Conservation (phyloP, 2,888 invertebrate species). For the Nemoura dubitans region DNA sequence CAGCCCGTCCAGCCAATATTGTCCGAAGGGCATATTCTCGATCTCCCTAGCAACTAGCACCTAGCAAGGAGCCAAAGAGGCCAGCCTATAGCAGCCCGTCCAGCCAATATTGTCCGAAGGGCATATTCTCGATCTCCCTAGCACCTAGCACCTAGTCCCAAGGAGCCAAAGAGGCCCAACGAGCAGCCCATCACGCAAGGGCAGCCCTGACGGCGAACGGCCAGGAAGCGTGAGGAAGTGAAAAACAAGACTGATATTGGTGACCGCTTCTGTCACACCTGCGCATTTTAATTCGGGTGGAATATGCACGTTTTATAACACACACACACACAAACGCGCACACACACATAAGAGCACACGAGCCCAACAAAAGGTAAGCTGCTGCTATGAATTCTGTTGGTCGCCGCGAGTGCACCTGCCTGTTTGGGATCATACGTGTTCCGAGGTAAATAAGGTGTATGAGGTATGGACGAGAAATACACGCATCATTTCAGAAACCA, state of each 20-base stretch:
- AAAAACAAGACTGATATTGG: neutral
- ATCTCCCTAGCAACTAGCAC: too few relatives aligned
- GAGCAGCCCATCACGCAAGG: too few relatives aligned
- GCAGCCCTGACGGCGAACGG: neutral
- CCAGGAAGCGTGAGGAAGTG: neutral
- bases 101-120: too few relatives aligned
- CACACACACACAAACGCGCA: conserved; percentile 20
- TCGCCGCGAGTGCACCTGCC: conserved; percentile 15
- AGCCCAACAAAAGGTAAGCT: neutral
- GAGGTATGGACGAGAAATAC: neutral
- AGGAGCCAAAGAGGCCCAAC: too few relatives aligned
- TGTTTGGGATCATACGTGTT: neutral
- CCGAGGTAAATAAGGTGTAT: neutral
- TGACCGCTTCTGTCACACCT: conserved; percentile 34
- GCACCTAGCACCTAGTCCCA: too few relatives aligned
- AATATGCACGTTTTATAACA: conserved; percentile 41
- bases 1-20: too few relatives aligned
- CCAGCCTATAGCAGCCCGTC: too few relatives aligned
- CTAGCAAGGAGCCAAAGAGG: too few relatives aligned
- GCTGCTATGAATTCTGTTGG: neutral
- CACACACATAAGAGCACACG: conserved; percentile 10
- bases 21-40: too few relatives aligned
- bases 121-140: too few relatives aligned
- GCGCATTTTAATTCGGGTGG: conserved; percentile 36
- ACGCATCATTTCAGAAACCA: conserved; percentile 25